Conservation (phyloP, 2,888 invertebrate species). For the Ophraella communa region DNA sequence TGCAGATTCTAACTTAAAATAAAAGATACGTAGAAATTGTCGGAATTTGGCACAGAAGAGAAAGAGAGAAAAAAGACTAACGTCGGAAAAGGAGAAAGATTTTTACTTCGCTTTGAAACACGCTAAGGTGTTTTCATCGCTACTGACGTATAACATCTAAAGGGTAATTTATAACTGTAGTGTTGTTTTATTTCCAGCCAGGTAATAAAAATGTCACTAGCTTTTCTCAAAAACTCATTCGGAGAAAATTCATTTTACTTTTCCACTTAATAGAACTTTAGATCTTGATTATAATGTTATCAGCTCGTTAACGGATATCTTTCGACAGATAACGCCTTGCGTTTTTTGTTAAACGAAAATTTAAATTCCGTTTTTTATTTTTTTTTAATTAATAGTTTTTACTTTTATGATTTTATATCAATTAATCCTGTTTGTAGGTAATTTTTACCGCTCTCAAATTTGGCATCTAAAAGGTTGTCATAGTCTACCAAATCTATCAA, state of each 20-base stretch:
- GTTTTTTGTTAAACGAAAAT: background rate
- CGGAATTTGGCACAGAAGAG: too few species aligned
- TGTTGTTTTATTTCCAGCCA: conserved; percentile 11
- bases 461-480: too few species aligned
- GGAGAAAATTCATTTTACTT: conserved; percentile 11
- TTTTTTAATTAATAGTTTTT: too few species aligned
- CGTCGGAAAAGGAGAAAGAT: background rate
- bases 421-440: too few species aligned
- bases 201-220: conserved; percentile 13
- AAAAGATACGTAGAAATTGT: conserved; percentile 6
- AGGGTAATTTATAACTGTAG: conserved; percentile 14
- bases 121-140: conserved; percentile 11
- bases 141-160: conserved; percentile 11
- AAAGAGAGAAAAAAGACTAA: background rate
- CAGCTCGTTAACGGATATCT: background rate
- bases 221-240: background rate
- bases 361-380: background rate
- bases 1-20: conserved; percentile 1
- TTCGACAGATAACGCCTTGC: background rate
- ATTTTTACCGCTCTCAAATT: too few species aligned
- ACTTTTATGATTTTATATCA: too few species aligned
- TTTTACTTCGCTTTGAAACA: conserved; percentile 4
- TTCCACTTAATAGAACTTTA: background rate
- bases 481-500: too few species aligned
- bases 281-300: background rate